Evolutionary conservation across 2,797 vertebrate genomes (phyloP), one percentile per base, ranked within the genome.

Genomic region (Acanthurus tractus): DNA sequence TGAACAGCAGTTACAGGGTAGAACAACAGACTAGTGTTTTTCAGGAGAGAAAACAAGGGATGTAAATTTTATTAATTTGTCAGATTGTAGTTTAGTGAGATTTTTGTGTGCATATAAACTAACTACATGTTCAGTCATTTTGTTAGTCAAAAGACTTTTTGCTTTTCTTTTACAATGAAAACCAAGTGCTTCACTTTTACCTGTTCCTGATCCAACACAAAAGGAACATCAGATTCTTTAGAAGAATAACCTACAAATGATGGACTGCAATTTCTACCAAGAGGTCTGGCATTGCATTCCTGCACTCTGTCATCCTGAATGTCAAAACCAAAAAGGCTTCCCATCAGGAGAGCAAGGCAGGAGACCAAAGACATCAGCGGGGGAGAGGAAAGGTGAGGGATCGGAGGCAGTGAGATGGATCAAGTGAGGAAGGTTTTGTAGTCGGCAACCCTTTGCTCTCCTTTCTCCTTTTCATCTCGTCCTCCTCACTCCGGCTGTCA

Each of bases 401-500:
- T 74, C 3, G 29, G 49, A 50, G 23, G 40, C 20, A 64, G 57
- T 14, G 18, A 72, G 58, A 58, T 20, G 34, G 63, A 67, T 63
- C 1, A 55, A 45, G 50, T n/a, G 40, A 44, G 61, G 67, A 14
- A n/a, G 42, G 74, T 64, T 76, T 76, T 70, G 69, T 70, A 76
- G 71, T 57, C 15, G 12, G 58, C 58, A 76, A 53, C 72, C 72
- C 68, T 73, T 12, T 1, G 9, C 62, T 54, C 68, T 58, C 72
- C 36, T 54, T 42, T 55, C 57, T 74, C 70, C 63, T 74, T 83
- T 78, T 77, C 74, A 78, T 82, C 80, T 75, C 36, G 3, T 75
- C 64, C 59, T 62, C 48, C 48, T 67, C 62, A 56, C 70, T 59
- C 74, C 2, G 22, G 57, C 74, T 86, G 84, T 78, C 84, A 80